A percentile compares a stretch with the other conserved stretches of the same genome.
phyloP scores from a whole-genome alignment of 2,113 vertebrate genomes.

The Condylura cristata region DNA sequence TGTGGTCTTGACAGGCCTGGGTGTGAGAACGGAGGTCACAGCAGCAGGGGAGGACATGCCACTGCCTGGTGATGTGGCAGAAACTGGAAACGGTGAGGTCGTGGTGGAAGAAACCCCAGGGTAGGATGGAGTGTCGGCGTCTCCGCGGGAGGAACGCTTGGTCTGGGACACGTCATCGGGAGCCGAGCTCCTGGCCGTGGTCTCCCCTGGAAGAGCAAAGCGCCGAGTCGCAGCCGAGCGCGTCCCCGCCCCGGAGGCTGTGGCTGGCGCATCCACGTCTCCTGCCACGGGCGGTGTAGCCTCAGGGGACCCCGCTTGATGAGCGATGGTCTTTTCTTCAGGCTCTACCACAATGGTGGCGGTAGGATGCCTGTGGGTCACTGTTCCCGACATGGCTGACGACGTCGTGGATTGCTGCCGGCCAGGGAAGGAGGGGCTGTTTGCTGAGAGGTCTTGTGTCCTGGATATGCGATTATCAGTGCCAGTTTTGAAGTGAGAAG shows the following conservation, averaged over 20 bases:
- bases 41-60: not conserved
- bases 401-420: accelerated
- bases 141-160: not conserved
- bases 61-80: too few relatives aligned
- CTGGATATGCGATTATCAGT: not conserved
- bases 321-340: too few relatives aligned
- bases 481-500: too few relatives aligned
- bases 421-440: too few relatives aligned
- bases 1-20: not conserved
- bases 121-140: not conserved
- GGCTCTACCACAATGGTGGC: too few relatives aligned
- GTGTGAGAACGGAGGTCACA: not conserved
- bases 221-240: not conserved
- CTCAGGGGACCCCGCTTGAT: not conserved
- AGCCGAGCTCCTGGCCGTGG: not conserved
- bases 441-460: not conserved
- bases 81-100: not conserved
- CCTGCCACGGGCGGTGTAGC: not conserved
- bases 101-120: accelerated
- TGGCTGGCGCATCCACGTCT: not conserved
- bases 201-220: not conserved
- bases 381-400: not conserved
- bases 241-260: accelerated
- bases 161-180: not conserved
- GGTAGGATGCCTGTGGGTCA: too few relatives aligned